Evolutionary conservation across 2,888 invertebrate species (phyloP), one percentile per base, ranked within the genome.

Genomic region (Mimumesa dahlbomi): DNA sequence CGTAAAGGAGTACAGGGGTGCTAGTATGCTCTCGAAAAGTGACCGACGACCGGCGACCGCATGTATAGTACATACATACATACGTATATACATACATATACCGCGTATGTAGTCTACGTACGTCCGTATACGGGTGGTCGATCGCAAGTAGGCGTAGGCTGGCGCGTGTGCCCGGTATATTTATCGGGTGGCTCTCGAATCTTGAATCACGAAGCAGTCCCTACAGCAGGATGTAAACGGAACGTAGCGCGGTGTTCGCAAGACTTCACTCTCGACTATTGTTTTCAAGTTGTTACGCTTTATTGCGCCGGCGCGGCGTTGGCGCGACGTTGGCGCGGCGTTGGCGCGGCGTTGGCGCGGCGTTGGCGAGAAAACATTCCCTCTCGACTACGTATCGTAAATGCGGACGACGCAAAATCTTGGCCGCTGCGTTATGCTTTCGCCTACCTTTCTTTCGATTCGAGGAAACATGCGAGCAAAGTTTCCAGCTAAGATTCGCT

Each of bases 121-220:
- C 48, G 48, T 21, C 75, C 75, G 64, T 75, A 68, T 75, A 75
- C 75, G 76, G 75, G 14, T 57, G 67, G 73, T 68, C 64, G 61
- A 75, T 73, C 68, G 71, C 61, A 58, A 21, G 53, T 62, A 58
- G 61, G 58, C 65, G 65, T 50, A 31, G 57, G 57, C 42, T 52
- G 49, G 52, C 57, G 49, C 57, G 49, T 14, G 21, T 50, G 36
- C 38, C 40, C 34, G 38, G 31, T 57, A 42, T 38, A 46, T 49
- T 52, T 42, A 59, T 45, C 74, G 74, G 50, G 43, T 58, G 65
- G 49, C 65, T 54, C 57, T 58, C 31, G 21, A 43, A 66, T 61
- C 57, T 62, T 48, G 36, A 58, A 38, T 7, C 29, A 11, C 6
- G 11, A n/a, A 34, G 7, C 22, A 16, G 13, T 6, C 31, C 7